Evolutionary conservation across 2,113 vertebrate species (phyloP), one percentile per base, ranked within the genome.

Genomic region (Sceloporus tristichus): DNA sequence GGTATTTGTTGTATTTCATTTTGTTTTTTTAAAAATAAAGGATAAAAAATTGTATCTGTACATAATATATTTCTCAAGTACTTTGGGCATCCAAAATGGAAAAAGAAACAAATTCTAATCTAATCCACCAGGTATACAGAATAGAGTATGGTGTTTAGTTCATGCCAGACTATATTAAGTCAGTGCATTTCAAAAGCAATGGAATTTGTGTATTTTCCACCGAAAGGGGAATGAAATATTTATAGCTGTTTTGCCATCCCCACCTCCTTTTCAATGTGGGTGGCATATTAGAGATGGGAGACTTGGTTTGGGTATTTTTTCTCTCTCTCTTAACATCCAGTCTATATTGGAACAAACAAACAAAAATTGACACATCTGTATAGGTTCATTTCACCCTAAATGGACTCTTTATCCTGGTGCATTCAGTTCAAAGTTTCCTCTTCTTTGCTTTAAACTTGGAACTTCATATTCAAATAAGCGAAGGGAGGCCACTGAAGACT

Each of bases 51-150:
- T 34, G 53, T 7, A 14, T 83, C 40, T 83, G 84, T 86, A 79
- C 88, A 79, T 38, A 89, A 88, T 38, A 90, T 0, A 18, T 53
- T 42, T 1, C 23, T 34, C 75, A 79, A 84, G 92, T 85, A 70
- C 2, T n/a, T 79, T 77, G 80, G 80, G 71, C n/a, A 34, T 54
- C 56, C 25, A 73, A 88, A 25, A 40, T 77, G 68, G 73, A 80
- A 82, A 75, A 25, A 77, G 80, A 88, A 88, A 80, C 85, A 80
- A 87, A 88, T 88, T 77, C 80, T 88, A 88, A 88, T 88, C 80
- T 76, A 88, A 82, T 82, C 29, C 73, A 88, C 79, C 71, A 88
- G 79, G 71, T 83, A 82, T 75, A 74, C 23, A 88, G 87, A 88
- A 88, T 83, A 42, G 66, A 59, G 80, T 66, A 53, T 82, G 59